Percentiles rank a stretch among this genome's conserved stretches.
Evolutionary conservation across 2,113 vertebrate genomes (phyloP).

Genomic region (Brachyhypopomus gauderio): DNA sequence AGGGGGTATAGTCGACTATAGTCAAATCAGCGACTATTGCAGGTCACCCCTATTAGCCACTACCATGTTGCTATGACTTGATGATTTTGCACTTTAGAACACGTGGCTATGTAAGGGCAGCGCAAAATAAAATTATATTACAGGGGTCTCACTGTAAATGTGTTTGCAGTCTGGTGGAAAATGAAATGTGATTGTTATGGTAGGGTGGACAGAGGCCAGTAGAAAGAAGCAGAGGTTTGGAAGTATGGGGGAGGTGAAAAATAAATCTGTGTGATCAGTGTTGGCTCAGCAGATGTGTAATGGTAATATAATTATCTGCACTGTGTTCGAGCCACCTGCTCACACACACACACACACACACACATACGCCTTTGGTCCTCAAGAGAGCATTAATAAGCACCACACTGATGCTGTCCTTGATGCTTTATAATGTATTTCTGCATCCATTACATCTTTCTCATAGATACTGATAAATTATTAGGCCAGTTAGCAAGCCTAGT

Average conservation of each 20-base stretch:
- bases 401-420: neutral
- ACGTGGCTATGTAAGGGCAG: neutral
- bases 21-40: too few relatives aligned
- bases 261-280: slow-evolving; percentile 31
- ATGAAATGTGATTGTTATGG: too few relatives aligned
- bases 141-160: too few relatives aligned
- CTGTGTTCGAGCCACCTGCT: slow-evolving; percentile 13
- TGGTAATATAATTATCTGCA: slow-evolving; percentile 35
- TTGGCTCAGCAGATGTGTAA: slow-evolving; percentile 41
- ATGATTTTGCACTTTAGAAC: neutral
- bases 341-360: neutral
- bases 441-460: too few relatives aligned
- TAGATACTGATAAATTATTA: too few relatives aligned
- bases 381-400: neutral
- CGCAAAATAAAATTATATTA: neutral
- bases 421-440: too few relatives aligned
- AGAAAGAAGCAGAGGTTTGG: neutral
- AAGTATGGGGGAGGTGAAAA: neutral
- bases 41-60: too few relatives aligned
- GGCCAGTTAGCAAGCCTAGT: too few relatives aligned
- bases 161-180: too few relatives aligned
- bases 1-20: too few relatives aligned
- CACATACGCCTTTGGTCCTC: neutral
- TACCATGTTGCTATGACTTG: neutral
- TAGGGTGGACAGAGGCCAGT: too few relatives aligned